Evolutionary conservation across 2,113 vertebrate genomes (phyloP), one percentile per base, ranked within the genome.

Genomic region (Willisornis vidua): DNA sequence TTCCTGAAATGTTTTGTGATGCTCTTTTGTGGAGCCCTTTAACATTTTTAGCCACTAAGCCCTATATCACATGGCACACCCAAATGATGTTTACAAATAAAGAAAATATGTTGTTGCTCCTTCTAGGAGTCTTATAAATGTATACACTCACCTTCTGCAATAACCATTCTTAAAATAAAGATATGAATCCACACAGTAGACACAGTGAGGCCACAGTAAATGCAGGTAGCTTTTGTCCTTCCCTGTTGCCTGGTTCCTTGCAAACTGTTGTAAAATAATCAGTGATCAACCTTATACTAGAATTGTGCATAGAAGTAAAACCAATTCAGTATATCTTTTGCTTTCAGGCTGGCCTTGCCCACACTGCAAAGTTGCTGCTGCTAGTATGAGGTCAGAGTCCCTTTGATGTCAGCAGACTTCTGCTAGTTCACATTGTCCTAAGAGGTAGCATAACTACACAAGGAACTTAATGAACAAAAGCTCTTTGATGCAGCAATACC

Each of bases 391-490:
- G 74, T 14, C 51, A 65, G 57, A 76, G 39, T 45, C 10, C 25
- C 55, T 76, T 76, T 90, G 71, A 80, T 80, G 90, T 59, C 55
- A 88, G 57, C 59, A 45, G 85, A 37, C 62, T 90, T 89, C 57
- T 73, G 41, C 55, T 74, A 19, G 86, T 77, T 45, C 76, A 24
- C 14, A 2, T 70, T 92, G 58, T 88, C 58, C 68, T 66, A 37
- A 88, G 59, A 86, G 41, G 48, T 45, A 52, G 41, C 26, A 4
- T 55, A 71, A 87, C 88, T 88, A 61, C 8, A 43, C 41, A 46
- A 79, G 63, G 62, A 87, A 58, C 31, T 43, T 83, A 76, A 72
- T 49, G 78, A 91, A 65, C 74, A 65, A 94, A 88, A 93, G 37
- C 19, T 70, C 16, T 88, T 87, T 8, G 51, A 43, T 58, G 54